Evolutionary conservation across 2,888 invertebrate genomes (phyloP), one percentile per base, ranked within the genome.

Genomic region (Nemotelus pantherinus): DNA sequence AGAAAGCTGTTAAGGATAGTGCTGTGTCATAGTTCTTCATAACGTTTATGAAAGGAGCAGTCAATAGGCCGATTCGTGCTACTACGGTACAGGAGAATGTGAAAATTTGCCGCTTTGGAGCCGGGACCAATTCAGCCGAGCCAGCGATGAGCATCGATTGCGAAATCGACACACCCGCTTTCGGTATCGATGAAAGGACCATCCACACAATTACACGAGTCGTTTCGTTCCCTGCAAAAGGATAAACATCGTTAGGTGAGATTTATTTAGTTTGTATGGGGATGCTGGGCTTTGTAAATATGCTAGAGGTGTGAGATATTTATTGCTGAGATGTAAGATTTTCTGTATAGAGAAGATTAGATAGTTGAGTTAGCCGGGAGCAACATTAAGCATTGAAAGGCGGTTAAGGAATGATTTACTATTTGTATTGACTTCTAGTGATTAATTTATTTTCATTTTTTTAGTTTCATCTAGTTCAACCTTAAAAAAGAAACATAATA

Each of bases 81-180:
- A 85, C 87, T 3, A 86, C 86, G 63, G 86, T 84, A 45, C 86
- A 86, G 0, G 87, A 87, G 80, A 87, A 87, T 67, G 84, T 85
- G 70, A 84, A 86, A 3, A 86, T 83, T 77, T 83, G 82, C 77
- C 85, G 85, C 77, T 87, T 87, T 58, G 85, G 83, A 2, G 82
- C 80, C 78, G 88, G 85, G 82, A 88, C 83, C 47, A 88, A 80
- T 78, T 88, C 88, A 9, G 84, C 82, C 81, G 86, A 85, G 81
- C 87, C 87, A 77, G 87, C 87, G 68, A 86, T 79, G 5, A 87
- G 80, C 84, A 88, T 86, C 39, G 87, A 87, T 78, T 87, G 86
- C 64, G 86, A 86, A 76, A 87, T 84, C n/a, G 87, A 87, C 1
- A 86, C 86, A 1, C 84, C 86, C 3, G 85, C 84, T 80, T 88